phyloP scores from a whole-genome alignment of 2,113 vertebrate species.

The Beaufortia kweichowensis region DNA sequence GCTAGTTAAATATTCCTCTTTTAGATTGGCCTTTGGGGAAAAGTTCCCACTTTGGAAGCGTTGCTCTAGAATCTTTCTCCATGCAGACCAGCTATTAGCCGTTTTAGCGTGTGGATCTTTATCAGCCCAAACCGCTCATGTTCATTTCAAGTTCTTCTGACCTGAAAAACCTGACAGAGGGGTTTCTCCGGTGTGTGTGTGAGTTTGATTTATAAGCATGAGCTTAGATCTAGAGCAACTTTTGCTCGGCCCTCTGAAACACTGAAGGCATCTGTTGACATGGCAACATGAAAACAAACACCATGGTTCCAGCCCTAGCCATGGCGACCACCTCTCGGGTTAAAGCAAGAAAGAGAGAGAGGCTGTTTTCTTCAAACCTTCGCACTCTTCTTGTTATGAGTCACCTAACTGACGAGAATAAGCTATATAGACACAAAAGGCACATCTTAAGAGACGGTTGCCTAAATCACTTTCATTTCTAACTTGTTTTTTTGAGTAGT shows the following conservation, averaged over 20 bases:
- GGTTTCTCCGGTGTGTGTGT: constrained; percentile 24
- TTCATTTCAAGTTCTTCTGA: constrained; percentile 41
- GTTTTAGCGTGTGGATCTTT: background rate
- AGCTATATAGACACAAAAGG: too few species aligned
- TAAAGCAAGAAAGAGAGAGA: constrained; percentile 6
- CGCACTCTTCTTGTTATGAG: too few species aligned
- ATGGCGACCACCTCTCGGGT: constrained; percentile 21
- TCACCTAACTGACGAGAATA: too few species aligned
- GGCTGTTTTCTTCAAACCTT: background rate
- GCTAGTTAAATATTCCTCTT: constrained; percentile 35
- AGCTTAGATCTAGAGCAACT: constrained; percentile 20
- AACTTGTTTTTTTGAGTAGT: too few species aligned
- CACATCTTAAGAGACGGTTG: too few species aligned
- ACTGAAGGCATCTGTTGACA: constrained; percentile 56
- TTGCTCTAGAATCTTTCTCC: constrained; percentile 42
- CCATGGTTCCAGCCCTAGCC: constrained; percentile 23
- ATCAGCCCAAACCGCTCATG: constrained; percentile 11
- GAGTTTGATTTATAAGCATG: background rate
- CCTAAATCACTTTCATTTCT: too few species aligned
- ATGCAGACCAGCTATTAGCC: constrained; percentile 26
- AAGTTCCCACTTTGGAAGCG: constrained; percentile 36
- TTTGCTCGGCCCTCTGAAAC: constrained; percentile 47
- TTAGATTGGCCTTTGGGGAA: constrained; percentile 38
- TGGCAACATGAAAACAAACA: constrained; percentile 60
- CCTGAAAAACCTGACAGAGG: constrained; percentile 63